A percentile compares a stretch with the other conserved stretches of the same genome.
Evolutionary conservation across 2,888 invertebrate genomes (phyloP).

Genomic region (Melanostoma scalare): DNA sequence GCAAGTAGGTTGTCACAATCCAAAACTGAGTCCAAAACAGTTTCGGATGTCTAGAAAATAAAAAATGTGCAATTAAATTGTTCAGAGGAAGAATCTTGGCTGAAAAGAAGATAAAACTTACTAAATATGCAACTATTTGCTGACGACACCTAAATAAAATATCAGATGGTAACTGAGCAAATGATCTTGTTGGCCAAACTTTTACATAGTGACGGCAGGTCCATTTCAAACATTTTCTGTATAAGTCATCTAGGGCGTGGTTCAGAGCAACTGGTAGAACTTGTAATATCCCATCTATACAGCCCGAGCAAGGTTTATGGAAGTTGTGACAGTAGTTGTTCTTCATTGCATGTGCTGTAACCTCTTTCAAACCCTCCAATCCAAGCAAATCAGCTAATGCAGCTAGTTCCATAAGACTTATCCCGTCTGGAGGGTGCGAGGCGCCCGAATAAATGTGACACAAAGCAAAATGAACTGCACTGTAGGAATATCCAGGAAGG

Average conservation of each 20-base stretch:
- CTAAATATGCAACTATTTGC: conserved; percentile 91
- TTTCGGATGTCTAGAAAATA: conserved; percentile 86
- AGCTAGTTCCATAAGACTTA: conserved; percentile 93
- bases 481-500: conserved; percentile 91
- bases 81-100: not conserved
- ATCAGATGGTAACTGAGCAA: conserved; percentile 92
- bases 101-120: conserved; percentile 77
- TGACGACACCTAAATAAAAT: conserved; percentile 92
- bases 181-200: conserved; percentile 95
- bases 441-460: conserved; percentile 97
- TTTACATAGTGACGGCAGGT: conserved; percentile 92
- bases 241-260: conserved; percentile 93
- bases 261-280: conserved; percentile 92
- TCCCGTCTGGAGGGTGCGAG: conserved; percentile 92
- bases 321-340: conserved; percentile 96
- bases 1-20: conserved; percentile 92
- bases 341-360: conserved; percentile 93
- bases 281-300: conserved; percentile 93
- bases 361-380: conserved; percentile 95
- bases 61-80: conserved; percentile 6
- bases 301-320: conserved; percentile 95
- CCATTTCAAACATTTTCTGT: conserved; percentile 93
- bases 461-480: conserved; percentile 93
- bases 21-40: conserved; percentile 91
- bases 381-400: conserved; percentile 95